Evolutionary conservation across 64 coral and sea anemone species (phyloP).

Genomic region (Montipora foliosa): DNA sequence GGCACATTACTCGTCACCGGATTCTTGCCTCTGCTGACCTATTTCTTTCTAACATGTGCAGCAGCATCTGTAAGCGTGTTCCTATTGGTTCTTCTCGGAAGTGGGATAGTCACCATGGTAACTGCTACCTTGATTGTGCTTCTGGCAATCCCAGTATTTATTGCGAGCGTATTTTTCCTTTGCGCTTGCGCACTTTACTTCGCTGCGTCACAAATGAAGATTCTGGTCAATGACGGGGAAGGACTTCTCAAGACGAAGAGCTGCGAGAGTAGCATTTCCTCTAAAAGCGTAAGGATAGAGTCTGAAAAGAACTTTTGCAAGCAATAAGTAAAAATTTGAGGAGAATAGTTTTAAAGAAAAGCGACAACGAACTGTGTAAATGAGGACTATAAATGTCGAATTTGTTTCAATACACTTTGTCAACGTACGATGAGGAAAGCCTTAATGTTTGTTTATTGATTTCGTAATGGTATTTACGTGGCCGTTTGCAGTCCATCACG

Average conservation of each 20-base stretch:
- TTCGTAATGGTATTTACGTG: too few species aligned
- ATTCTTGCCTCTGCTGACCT: background rate
- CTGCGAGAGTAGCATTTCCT: background rate
- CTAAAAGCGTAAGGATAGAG: background rate
- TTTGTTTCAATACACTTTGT: too few species aligned
- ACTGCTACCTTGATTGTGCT: background rate
- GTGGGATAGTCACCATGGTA: slow-evolving; percentile 21
- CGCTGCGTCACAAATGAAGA: background rate
- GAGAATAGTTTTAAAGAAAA: too few species aligned
- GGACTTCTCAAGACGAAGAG: background rate
- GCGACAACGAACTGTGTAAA: too few species aligned
- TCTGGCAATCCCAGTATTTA: slow-evolving; percentile 20
- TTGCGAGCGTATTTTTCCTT: slow-evolving; percentile 1
- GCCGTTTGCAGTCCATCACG: too few species aligned
- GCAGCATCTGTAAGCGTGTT: background rate
- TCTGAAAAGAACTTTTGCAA: too few species aligned
- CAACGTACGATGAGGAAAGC: too few species aligned
- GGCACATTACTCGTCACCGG: background rate
- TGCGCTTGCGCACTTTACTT: background rate
- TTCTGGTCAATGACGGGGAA: background rate
- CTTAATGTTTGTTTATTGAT: too few species aligned
- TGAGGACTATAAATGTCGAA: too few species aligned
- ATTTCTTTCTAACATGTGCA: background rate
- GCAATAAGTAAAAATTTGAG: too few species aligned
- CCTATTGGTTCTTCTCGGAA: background rate